Conservation (phyloP, 1,140 invertebrate genomes). For the Nixonia krombeini region DNA sequence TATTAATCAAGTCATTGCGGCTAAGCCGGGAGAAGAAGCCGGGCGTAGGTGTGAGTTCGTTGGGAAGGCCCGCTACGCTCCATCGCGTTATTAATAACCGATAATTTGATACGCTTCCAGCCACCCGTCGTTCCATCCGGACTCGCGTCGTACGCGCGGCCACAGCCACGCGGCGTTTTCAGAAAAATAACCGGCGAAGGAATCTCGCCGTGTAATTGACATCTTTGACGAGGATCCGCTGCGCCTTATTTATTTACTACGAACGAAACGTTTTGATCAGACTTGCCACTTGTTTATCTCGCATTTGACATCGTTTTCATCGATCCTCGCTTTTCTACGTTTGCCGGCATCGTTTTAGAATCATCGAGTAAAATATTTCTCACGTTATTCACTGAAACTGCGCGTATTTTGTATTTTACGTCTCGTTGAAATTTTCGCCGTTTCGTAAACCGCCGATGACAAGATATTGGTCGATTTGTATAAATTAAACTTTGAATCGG, state of each 20-base stretch:
- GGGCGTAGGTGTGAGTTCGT: constrained; percentile 38
- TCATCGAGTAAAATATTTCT: no score
- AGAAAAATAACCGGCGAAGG: constrained; percentile 3
- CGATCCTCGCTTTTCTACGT: not conserved
- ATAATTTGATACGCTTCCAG: constrained; percentile 63
- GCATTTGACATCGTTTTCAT: not conserved
- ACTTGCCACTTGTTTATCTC: no score
- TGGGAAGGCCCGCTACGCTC: constrained; percentile 34
- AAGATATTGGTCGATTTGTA: no score
- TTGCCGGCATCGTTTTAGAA: no score
- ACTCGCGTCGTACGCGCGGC: constrained; percentile 8
- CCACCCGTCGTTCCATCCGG: constrained; percentile 49
- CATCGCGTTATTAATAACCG: constrained; percentile 63
- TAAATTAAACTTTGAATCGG: no score
- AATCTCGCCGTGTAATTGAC: constrained; percentile 3
- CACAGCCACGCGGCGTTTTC: no score
- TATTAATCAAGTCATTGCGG: constrained; percentile 69
- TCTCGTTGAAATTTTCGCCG: no score
- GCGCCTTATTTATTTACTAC: not conserved
- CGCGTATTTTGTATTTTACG: no score
- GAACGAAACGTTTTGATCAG: no score
- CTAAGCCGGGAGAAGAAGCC: constrained; percentile 50
- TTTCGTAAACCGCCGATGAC: no score
- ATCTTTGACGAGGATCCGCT: constrained; percentile 6
- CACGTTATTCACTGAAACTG: no score